Base-by-base conservation (phyloP, 2,888 invertebrate species). In the Lampropteryx suffumata region DNA sequence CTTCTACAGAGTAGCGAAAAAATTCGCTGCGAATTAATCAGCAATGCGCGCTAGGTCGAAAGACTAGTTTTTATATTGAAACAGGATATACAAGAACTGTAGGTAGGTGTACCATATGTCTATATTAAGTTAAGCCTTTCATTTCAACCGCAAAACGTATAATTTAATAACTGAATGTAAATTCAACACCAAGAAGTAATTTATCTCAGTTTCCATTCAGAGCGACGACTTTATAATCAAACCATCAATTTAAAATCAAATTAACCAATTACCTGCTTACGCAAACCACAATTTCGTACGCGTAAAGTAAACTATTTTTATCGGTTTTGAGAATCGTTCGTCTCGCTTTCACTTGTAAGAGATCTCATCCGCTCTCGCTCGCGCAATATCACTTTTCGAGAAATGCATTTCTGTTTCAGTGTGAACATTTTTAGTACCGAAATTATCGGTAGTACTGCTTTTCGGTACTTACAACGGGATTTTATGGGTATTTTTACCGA, bases 391-490 rank as follows among this genome's bases (percentile, higher is more conserved):
- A 53, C 58, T 59, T 62, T 59, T 62, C 50, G 47, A 39, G 28
- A 33, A 13, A 29, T 24, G 7, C 24, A 7, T 24, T 21, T 26
- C 10, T 37, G 12, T 28, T 27, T 35, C 48, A 71, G 82, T 81
- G 81, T 79, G 79, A 80, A 81, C 69, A 69, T 71, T n/a, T n/a
- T 69, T 64, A 63, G 62, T 62, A 62, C 65, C 57, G 59, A 69
- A 76, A 79, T 81, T 76, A 76, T 69, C 67, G 64, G 36, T 17
- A 59, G 49, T 62, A 58, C 62, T 67, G 57, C 65, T 64, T 79
- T 76, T 76, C 72, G 67, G 73, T 73, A 62, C 72, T 79, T 76
- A 60, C 61, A 82, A 79, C 82, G 80, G 79, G 75, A 76, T 64
- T 61, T 76, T 74, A 78, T 75, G 48, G 52, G 28, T 57, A 62